phyloP scores from a whole-genome alignment of 2,797 vertebrate genomes.

The Calcarius lapponicus region DNA sequence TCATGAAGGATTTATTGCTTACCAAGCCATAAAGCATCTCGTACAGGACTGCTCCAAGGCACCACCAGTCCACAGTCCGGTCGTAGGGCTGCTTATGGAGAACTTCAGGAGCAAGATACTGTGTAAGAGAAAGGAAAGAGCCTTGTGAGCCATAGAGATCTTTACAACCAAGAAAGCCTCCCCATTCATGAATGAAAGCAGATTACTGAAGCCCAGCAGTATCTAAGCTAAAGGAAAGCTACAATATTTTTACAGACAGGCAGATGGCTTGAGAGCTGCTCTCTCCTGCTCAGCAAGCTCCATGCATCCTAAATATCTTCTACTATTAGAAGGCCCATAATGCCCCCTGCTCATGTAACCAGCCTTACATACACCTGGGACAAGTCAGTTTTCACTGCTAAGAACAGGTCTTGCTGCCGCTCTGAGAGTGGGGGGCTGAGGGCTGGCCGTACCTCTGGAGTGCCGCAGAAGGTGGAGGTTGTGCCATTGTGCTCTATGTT shows the following conservation, averaged over 20 bases:
- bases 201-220: background rate
- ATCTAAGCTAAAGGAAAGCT: background rate
- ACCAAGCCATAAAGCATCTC: constrained; percentile 99
- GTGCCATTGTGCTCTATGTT: constrained; percentile 97
- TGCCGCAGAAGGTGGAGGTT: constrained; percentile 98
- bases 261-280: background rate
- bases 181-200: background rate
- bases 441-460: constrained; percentile 87
- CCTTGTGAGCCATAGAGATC: background rate
- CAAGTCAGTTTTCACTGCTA: background rate
- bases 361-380: background rate
- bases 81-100: constrained; percentile 98
- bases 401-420: background rate
- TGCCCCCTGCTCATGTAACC: background rate
- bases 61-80: constrained; percentile 99
- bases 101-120: constrained; percentile 98
- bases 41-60: constrained; percentile 95
- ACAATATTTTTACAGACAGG: background rate
- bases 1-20: constrained; percentile 52
- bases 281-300: background rate
- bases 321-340: background rate
- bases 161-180: background rate
- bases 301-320: accelerated
- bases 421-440: background rate
- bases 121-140: constrained; percentile 3